These are phyloP conservation scores for Megaceryle maxima DNA, from an alignment of 2,113 vertebrate genomes.

Conservation along the genomic window DNA sequence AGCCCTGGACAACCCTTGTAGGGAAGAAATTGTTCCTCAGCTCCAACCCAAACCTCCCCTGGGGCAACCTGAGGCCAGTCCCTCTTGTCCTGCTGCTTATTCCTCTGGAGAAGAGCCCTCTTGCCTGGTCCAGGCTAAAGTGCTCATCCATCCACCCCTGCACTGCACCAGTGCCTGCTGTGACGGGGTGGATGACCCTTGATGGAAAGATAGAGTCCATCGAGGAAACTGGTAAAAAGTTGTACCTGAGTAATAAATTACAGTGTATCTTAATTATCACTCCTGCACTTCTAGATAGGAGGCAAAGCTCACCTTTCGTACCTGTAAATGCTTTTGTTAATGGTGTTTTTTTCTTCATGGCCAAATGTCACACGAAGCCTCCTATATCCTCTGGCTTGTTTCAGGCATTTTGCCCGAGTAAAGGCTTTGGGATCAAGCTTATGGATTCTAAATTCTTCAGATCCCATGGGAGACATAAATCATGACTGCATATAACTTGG, in stretches of 20 bases:
- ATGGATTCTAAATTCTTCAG: slow-evolving; percentile 30
- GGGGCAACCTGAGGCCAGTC: too few species aligned
- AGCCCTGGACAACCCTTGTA: too few species aligned
- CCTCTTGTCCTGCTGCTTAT: too few species aligned
- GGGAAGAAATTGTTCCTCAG: too few species aligned
- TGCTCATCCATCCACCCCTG: accelerated
- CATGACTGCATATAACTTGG: slow-evolving; percentile 34
- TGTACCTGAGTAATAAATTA: background rate
- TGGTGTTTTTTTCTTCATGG: background rate
- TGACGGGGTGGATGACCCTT: background rate
- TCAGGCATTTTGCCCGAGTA: slow-evolving; percentile 37
- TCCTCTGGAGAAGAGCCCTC: too few species aligned
- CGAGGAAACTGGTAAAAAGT: background rate
- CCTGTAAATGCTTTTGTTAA: background rate
- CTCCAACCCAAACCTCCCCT: too few species aligned
- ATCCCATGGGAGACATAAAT: slow-evolving; percentile 51
- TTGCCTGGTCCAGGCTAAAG: background rate
- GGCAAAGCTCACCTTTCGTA: background rate
- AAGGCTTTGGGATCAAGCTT: slow-evolving; percentile 19
- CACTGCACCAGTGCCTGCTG: too few species aligned
- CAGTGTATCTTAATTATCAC: background rate
- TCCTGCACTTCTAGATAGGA: background rate
- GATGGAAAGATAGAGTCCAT: background rate
- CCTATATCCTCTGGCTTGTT: background rate
- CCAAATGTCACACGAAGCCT: background rate